Evolutionary conservation across 2,797 vertebrate species (phyloP), one percentile per base, ranked within the genome.

Genomic region (Helostoma temminkii): DNA sequence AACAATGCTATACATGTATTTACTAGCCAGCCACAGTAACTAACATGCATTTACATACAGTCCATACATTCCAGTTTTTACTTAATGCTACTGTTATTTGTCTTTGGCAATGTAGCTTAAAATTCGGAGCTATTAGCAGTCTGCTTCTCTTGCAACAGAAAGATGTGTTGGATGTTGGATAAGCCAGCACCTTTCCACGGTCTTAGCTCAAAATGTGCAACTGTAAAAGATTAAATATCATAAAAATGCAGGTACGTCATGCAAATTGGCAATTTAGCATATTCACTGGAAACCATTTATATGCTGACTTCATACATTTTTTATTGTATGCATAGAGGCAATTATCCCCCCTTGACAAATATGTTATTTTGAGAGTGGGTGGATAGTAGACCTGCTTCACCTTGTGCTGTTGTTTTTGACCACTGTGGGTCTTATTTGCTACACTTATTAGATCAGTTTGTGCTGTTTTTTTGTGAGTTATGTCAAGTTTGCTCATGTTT

Each of bases 341-440:
- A 18, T 71, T 32, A 60, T 74, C 74, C 69, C 53, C n/a, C 71
- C 49, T 63, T 52, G 60, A 45, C 22, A 53, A 48, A 26, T 47
- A 24, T 54, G 12, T 28, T 59, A 36, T 70, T 64, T 14, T 74
- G 26, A 64, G 15, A 54, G 21, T n/a, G 36, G n/a, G 32, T 32
- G 16, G n/a, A n/a, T n/a, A n/a, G n/a, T n/a, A n/a, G n/a, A n/a
- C n/a, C n/a, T n/a, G n/a, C n/a, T n/a, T n/a, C n/a, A n/a, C n/a
- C n/a, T n/a, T n/a, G n/a, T n/a, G n/a, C n/a, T n/a, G n/a, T n/a
- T n/a, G n/a, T n/a, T n/a, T n/a, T n/a, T n/a, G n/a, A n/a, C n/a
- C n/a, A n/a, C n/a, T n/a, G n/a, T n/a, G n/a, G n/a, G n/a, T n/a
- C n/a, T n/a, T n/a, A n/a, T n/a, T n/a, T n/a, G n/a, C n/a, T n/a